Evolutionary conservation across 2,888 invertebrate genomes (phyloP).

Genomic region (Capitulum mitella): DNA sequence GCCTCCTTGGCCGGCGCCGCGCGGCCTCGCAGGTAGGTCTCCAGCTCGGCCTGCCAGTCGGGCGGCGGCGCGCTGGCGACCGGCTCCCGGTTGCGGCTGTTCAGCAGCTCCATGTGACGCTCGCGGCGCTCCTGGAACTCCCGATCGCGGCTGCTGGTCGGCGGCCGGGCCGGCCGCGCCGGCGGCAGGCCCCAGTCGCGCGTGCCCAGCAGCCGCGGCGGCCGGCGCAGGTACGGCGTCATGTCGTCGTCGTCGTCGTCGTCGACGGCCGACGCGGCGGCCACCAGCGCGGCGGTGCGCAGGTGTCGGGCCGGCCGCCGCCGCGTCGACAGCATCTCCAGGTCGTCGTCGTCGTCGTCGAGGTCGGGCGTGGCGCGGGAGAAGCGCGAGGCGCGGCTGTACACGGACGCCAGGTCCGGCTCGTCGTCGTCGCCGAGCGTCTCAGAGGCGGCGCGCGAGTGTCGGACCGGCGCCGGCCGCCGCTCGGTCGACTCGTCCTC

Average conservation of each 20-base stretch:
- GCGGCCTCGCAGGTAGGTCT: neutral
- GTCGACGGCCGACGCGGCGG: neutral
- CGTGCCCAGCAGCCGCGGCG: neutral
- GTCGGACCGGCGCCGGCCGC: neutral
- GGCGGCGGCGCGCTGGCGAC: neutral
- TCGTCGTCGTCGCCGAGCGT: neutral
- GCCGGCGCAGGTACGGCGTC: slow-evolving; percentile 21
- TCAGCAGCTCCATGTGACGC: neutral
- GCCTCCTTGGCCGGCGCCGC: neutral
- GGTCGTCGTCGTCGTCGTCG: neutral
- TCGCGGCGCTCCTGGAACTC: slow-evolving; percentile 13
- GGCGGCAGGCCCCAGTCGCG: neutral
- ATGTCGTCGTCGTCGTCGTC: neutral
- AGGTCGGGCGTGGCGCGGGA: neutral
- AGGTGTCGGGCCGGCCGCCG: neutral
- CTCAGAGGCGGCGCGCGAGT: neutral
- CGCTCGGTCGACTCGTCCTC: neutral
- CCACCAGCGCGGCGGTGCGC: neutral
- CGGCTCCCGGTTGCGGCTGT: neutral
- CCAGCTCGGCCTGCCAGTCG: slow-evolving; percentile 7
- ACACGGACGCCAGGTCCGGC: neutral
- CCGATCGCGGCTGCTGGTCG: neutral
- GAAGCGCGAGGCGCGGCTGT: neutral
- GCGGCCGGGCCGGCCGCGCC: neutral
- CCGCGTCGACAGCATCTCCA: neutral